phyloP scores from a whole-genome alignment of 1,140 invertebrate genomes.

The Hyles vespertilio region DNA sequence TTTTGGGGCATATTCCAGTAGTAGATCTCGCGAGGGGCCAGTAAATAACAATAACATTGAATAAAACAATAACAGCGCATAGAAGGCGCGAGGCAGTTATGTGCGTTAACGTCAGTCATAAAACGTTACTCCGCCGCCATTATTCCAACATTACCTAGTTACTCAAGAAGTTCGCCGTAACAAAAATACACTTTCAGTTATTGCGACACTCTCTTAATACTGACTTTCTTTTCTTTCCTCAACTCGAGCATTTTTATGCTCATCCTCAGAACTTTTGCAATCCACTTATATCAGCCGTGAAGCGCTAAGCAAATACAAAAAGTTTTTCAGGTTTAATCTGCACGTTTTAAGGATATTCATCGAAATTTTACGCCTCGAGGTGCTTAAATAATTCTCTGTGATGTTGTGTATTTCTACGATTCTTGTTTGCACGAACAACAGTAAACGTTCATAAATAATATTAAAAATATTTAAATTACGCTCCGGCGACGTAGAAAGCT shows the following conservation, averaged over 20 bases:
- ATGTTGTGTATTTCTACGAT: slow-evolving; percentile 41
- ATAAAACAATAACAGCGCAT: slow-evolving; percentile 10
- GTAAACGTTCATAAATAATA: too few relatives aligned
- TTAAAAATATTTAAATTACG: too few relatives aligned
- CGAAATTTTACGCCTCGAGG: slow-evolving; percentile 53
- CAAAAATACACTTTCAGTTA: slow-evolving; percentile 63
- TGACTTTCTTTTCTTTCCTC: slow-evolving; percentile 60
- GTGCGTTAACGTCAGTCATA: slow-evolving; percentile 31
- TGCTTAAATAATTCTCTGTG: slow-evolving; percentile 59
- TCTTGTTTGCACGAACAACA: too few relatives aligned
- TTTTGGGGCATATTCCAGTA: too few relatives aligned
- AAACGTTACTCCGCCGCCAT: slow-evolving; percentile 35
- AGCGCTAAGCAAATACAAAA: slow-evolving; percentile 73
- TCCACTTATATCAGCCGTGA: slow-evolving; percentile 73
- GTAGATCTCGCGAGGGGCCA: background rate
- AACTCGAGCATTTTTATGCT: slow-evolving; percentile 68
- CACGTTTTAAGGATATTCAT: slow-evolving; percentile 68
- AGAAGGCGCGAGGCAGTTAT: slow-evolving; percentile 16
- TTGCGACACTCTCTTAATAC: slow-evolving; percentile 67
- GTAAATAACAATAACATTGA: slow-evolving; percentile 11
- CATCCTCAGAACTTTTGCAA: slow-evolving; percentile 72
- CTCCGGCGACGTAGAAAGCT: too few relatives aligned
- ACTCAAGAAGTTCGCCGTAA: slow-evolving; percentile 49
- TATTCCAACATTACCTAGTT: slow-evolving; percentile 39
- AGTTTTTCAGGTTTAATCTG: slow-evolving; percentile 69